Evolutionary conservation across 2,113 vertebrate species (phyloP), one percentile per base, ranked within the genome.

Genomic region (Odobenus rosmarus): DNA sequence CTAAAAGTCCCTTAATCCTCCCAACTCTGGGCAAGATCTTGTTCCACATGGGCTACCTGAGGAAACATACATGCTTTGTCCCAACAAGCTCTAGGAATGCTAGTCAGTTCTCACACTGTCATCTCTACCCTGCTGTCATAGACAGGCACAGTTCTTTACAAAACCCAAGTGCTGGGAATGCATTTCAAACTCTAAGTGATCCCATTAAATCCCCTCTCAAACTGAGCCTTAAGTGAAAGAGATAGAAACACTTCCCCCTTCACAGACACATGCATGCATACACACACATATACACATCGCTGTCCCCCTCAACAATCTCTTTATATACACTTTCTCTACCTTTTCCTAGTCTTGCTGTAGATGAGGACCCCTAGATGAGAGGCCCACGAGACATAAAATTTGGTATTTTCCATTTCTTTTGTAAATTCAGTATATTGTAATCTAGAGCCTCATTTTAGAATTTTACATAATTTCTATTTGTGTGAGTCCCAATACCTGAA

Each of bases 391-490:
- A 12, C 51, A 2, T 61, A 42, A 64, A 88, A 61, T 89, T 55
- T 95, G 64, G 7, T 74, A 8, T 36, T 96, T 95, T 82, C 18
- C 53, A 62, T 83, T 80, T 80, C 18, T 79, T 83, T 83, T 84
- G 31, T 80, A 77, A 86, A 71, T 87, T 90, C 13, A 36, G 0
- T 46, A 67, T 31, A 33, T 61, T 3, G 24, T 61, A 71, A 85
- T n/a, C 19, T 74, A 92, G 12, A 7, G 24, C 23, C 28, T 92
- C 16, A 5, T 21, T 74, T 92, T 79, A 67, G 39, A 94, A 61
- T 86, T 62, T 79, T 79, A 64, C 13, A 23, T 12, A 67, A 81
- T 83, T 71, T 93, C 62, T n/a, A 71, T 12, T 53, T 57, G 8
- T 59, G 3, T 57, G 51, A 96, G 11, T 84, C 33, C 28, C n/a